Evolutionary conservation across 2,797 vertebrate species (phyloP).

Genomic region (Leptatherina wallacei): DNA sequence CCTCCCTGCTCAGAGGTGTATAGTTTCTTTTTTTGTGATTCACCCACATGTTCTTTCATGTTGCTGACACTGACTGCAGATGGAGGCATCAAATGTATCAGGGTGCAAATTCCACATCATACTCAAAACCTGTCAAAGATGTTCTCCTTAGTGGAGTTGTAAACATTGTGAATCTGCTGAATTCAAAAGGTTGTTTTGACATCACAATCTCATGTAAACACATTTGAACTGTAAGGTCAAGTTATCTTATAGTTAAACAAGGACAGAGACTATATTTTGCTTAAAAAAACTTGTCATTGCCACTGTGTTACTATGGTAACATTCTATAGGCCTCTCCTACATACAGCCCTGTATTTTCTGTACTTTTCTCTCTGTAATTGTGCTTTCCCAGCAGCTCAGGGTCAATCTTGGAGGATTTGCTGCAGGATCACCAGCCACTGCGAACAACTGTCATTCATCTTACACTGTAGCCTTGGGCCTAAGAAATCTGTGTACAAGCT

Average conservation of each 20-base stretch:
- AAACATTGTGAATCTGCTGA: background rate
- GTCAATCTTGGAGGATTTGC: conserved; percentile 47
- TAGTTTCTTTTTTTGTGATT: conserved; percentile 5
- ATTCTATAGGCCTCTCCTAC: conserved; percentile 23
- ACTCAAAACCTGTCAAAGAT: background rate
- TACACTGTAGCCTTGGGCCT: conserved; percentile 10
- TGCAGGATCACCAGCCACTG: conserved; percentile 49
- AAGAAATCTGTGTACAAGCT: background rate
- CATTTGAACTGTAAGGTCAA: background rate
- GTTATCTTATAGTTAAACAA: background rate
- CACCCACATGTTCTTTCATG: conserved; percentile 22
- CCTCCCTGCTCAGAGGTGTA: background rate
- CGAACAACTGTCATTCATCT: conserved; percentile 47
- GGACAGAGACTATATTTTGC: conserved; percentile 14
- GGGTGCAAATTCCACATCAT: background rate
- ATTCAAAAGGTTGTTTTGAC: background rate
- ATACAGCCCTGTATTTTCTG: conserved; percentile 21
- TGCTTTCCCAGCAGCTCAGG: conserved; percentile 28
- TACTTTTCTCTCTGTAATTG: conserved; percentile 41
- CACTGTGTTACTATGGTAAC: conserved; percentile 58
- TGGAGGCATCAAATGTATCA: conserved; percentile 1
- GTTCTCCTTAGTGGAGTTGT: background rate
- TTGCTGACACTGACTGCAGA: conserved; percentile 12
- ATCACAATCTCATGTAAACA: background rate
- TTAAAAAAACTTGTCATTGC: conserved; percentile 27